Base-by-base conservation (phyloP, 2,888 invertebrate species). In the Lamproptera curius region DNA sequence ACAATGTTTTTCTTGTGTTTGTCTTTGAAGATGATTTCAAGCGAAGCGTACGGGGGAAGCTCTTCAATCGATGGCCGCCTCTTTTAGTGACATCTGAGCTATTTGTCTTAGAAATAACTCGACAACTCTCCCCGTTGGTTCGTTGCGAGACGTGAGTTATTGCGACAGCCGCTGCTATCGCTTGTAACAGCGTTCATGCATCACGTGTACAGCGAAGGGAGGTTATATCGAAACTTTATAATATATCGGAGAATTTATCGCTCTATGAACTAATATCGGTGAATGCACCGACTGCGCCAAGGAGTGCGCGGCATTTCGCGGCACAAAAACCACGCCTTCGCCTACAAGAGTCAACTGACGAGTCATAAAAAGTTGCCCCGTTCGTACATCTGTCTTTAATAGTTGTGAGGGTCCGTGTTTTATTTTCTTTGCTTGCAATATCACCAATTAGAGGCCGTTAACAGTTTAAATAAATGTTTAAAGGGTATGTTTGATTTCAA, bases 21-120 rank as follows among this genome's bases (percentile, higher is more conserved):
- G 76, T 79, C 74, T 79, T 75, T 79, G 74, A 74, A 82, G 81
- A 62, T 75, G 76, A 83, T 76, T 76, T 73, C 78, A 84, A 86
- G 83, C 73, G 82, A 65, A 62, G 70, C 69, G 63, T 65, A 75
- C 70, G 72, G 71, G 73, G 73, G 60, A 60, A 58, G 58, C 73
- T 65, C 76, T 79, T 72, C 76, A 77, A 74, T 76, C 73, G 72
- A 76, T 72, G 66, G 70, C 65, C 59, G 67, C 63, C 71, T 66
- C 70, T 70, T 63, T 57, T 64, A 60, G 70, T 71, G 74, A 77
- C 76, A 76, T 77, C 70, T 73, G 67, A 77, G 76, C 76, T 85
- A 78, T 86, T 83, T 84, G 83, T 82, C 75, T 84, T 82, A 61
- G 64, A 73, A 82, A 82, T 81, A 77, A 72, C 79, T 79, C 70